Conservation (phyloP, 2,113 vertebrate genomes). For the Natator depressus region DNA sequence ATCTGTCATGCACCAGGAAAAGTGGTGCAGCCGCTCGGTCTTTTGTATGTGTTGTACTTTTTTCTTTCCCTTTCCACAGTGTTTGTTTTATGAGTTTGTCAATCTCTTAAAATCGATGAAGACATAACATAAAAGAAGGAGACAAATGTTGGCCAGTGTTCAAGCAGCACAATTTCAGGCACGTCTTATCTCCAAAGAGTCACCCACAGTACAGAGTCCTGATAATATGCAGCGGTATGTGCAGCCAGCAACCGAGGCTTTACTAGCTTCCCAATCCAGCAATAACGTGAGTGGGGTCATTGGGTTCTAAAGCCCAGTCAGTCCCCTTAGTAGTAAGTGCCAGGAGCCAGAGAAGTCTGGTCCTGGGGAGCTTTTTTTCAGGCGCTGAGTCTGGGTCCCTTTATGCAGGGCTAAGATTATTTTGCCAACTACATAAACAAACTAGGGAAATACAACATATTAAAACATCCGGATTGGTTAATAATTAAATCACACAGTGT, state of each 20-base stretch:
- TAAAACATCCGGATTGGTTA: not conserved
- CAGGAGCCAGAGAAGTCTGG: not conserved
- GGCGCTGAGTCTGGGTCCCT: not conserved
- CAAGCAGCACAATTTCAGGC: slow-evolving; percentile 38
- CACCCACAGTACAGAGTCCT: slow-evolving; percentile 54
- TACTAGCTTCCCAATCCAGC: not conserved
- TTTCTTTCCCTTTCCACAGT: not conserved
- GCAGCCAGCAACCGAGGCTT: slow-evolving; percentile 13
- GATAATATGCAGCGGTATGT: slow-evolving; percentile 13
- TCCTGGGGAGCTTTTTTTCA: not conserved
- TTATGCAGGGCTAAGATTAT: not conserved
- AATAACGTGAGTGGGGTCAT: not conserved
- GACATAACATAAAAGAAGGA: not conserved
- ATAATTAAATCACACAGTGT: not conserved
- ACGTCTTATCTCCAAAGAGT: slow-evolving; percentile 49
- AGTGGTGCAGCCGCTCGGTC: not conserved
- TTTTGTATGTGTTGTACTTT: not conserved
- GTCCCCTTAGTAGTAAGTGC: not conserved
- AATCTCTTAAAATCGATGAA: not conserved
- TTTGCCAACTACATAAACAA: not conserved
- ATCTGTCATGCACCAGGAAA: not conserved
- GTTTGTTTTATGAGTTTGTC: not conserved
- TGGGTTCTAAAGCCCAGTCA: not conserved
- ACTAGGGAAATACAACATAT: not conserved
- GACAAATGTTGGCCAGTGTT: not conserved